Base-by-base conservation (phyloP, 1,140 invertebrate genomes). In the Zaprionus vittiger region DNA sequence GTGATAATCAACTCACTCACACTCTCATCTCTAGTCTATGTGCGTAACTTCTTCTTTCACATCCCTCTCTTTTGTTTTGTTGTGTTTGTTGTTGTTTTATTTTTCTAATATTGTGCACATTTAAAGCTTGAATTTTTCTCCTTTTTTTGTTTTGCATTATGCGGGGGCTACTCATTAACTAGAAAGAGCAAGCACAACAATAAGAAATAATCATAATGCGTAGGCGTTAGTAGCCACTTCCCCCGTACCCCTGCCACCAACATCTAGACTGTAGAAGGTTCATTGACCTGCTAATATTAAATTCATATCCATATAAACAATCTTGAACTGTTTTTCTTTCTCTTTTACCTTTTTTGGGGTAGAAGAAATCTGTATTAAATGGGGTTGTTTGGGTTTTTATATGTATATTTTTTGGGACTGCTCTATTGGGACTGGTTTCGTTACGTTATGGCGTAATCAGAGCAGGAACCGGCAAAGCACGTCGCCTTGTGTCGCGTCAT, bases 391-490 rank as follows among this genome's bases (percentile, higher is more conserved):
- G 20, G 41, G n/a, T 47, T 47, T 47, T 47, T 47, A 47, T 47
- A n/a, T 44, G 17, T 17, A n/a, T 17, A 9, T 9, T 44, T 44
- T 49, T 60, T 55, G 73, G 28, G 55, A 38, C 4, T 44, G 37
- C 12, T 56, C 63, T 47, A 62, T 17, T 47, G 41, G n/a, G 68
- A 49, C 31, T 66, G 34, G 31, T 44, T 70, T 38, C 15, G 38
- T 59, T 54, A 31, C 52, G 68, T 72, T 69, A 47, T 64, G 52
- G 62, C 73, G 56, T 83, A 83, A 83, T 83, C 77, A 71, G 63
- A 73, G 71, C 74, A 84, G 81, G 69, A 81, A 84, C 74, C 75
- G 37, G 65, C 70, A 59, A 54, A 56, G 69, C 69, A 79, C 81
- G 77, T 83, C 64, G 62, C 49, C 75, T 73, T 26, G 44, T 61